These are phyloP conservation scores for Syngnathus floridae DNA, from an alignment of 2,113 vertebrate species.

Conservation along the genomic window DNA sequence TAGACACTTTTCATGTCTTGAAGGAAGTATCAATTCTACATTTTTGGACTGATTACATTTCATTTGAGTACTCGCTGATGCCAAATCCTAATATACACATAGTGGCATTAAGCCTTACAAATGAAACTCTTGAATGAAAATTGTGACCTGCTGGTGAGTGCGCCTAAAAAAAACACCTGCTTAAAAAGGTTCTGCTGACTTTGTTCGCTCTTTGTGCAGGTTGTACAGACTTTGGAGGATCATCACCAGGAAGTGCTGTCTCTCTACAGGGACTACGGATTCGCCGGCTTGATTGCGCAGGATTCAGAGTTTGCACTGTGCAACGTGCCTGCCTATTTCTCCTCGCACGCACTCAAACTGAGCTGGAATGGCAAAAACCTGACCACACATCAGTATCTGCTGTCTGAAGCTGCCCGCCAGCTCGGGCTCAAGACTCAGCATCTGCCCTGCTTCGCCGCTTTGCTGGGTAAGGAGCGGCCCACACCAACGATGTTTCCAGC, in stretches of 20 bases:
- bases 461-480: conserved; percentile 72
- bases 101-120: too few species aligned
- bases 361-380: conserved; percentile 94
- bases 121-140: too few species aligned
- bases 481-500: background rate
- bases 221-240: conserved; percentile 88
- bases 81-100: too few species aligned
- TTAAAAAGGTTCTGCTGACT: background rate
- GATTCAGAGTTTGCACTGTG: conserved; percentile 89
- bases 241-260: conserved; percentile 91
- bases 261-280: conserved; percentile 85
- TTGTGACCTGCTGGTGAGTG: background rate
- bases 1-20: too few species aligned
- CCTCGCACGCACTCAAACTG: conserved; percentile 85
- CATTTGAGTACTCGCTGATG: too few species aligned
- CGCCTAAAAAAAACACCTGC: background rate
- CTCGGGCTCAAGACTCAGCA: conserved; percentile 84
- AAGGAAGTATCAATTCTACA: too few species aligned
- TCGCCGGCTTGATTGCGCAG: conserved; percentile 87
- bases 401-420: conserved; percentile 86
- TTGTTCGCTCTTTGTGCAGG: conserved; percentile 60
- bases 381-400: conserved; percentile 88
- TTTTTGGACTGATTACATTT: too few species aligned
- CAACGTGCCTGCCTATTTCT: conserved; percentile 87
- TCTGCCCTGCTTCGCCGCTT: conserved; percentile 85